phyloP scores from a whole-genome alignment of 2,797 vertebrate species.

The Sylvilagus floridanus region DNA sequence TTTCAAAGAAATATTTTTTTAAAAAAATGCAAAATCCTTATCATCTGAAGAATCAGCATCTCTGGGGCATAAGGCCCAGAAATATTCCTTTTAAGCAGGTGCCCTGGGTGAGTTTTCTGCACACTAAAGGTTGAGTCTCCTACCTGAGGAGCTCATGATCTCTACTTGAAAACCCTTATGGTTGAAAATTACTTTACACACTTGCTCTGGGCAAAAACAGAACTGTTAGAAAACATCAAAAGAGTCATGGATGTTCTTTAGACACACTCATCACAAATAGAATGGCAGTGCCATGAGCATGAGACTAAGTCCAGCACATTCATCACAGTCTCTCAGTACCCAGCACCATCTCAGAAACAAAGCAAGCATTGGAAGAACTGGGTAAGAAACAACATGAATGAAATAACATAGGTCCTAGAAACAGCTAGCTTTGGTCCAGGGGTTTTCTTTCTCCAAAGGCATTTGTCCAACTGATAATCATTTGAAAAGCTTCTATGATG shows the following conservation, averaged over 20 bases:
- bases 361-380: not conserved
- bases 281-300: slow-evolving; percentile 31
- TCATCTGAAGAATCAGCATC: not conserved
- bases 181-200: not conserved
- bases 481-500: slow-evolving; percentile 37
- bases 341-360: not conserved
- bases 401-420: not conserved
- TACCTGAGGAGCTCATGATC: not conserved
- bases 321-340: not conserved
- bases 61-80: not conserved
- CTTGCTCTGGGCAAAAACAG: not conserved
- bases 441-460: not conserved
- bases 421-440: not conserved
- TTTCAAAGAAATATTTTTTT: too few species aligned
- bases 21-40: not conserved
- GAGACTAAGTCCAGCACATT: not conserved
- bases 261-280: not conserved
- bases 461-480: slow-evolving; percentile 37
- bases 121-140: not conserved
- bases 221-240: slow-evolving; percentile 1
- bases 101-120: not conserved
- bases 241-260: not conserved
- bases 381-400: not conserved
- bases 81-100: not conserved
- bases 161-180: not conserved